A percentile compares a stretch with the other conserved stretches of the same genome.
Evolutionary conservation across 2,113 vertebrate species (phyloP).

Genomic region (Colius striatus): DNA sequence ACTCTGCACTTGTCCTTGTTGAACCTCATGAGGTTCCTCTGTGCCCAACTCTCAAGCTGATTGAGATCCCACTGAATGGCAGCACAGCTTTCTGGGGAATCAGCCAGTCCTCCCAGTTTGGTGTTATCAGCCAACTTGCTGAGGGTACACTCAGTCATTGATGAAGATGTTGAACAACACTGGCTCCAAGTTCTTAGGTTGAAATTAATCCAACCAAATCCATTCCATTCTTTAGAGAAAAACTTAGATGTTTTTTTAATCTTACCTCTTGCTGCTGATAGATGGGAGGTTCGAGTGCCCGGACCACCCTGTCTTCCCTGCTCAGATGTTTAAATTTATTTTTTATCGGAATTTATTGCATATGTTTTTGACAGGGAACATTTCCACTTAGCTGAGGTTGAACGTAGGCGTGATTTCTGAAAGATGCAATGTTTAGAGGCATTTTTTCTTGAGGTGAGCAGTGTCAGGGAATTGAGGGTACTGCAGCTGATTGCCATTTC

Average conservation of each 20-base stretch:
- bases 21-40: too few species aligned
- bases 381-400: not conserved
- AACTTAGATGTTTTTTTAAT: not conserved
- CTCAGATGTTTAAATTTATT: not conserved
- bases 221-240: not conserved
- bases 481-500: not conserved
- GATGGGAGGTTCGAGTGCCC: not conserved
- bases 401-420: not conserved
- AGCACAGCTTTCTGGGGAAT: too few species aligned
- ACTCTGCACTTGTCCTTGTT: too few species aligned
- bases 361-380: not conserved
- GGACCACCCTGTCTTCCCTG: not conserved
- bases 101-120: too few species aligned
- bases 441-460: not conserved
- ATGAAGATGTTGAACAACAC: too few species aligned
- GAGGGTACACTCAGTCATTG: too few species aligned
- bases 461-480: not conserved
- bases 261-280: not conserved
- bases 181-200: not conserved
- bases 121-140: too few species aligned
- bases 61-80: too few species aligned
- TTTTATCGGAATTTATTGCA: not conserved
- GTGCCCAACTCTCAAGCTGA: too few species aligned
- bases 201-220: slow-evolving; percentile 30
- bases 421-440: not conserved